Evolutionary conservation across 2,797 vertebrate species (phyloP), one percentile per base, ranked within the genome.

Genomic region (Sarcoramphus papa): DNA sequence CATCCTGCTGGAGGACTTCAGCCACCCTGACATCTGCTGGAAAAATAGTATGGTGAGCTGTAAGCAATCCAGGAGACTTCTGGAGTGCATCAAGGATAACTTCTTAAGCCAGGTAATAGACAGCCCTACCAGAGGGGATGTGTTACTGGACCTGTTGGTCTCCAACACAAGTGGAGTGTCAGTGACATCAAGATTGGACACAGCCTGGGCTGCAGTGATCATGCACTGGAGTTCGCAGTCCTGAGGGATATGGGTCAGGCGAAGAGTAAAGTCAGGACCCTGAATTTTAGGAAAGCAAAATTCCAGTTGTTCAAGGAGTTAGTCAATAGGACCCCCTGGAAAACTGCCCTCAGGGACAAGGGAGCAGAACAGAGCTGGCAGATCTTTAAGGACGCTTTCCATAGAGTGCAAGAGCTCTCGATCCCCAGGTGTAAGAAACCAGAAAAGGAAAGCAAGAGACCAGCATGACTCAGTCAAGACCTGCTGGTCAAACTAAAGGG

Each of bases 371-470:
- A 69, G 12, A 85, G 3, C 5, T 30, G 25, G 4, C 12, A 17
- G 12, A 18, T 19, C 28, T 53, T n/a, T n/a, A n/a, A n/a, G n/a
- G n/a, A n/a, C n/a, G n/a, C n/a, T n/a, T n/a, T n/a, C n/a, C n/a
- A n/a, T 53, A 56, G 9, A 56, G 3, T 1, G 6, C 10, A 69
- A 68, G 33, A 50, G 2, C 19, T 63, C 27, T 48, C 2, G 0
- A 3, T 37, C 8, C 0, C 0, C 35, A 45, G 2, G 4, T 48
- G 3, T 45, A 45, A 72, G 53, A 84, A 68, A 72, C 30, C 2
- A 40, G n/a, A 20, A 27, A 72, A 76, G 6, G 16, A 76, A 9
- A 7, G 17, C 40, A n/a, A 40, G 18, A 82, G 15, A n/a, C 9
- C 2, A 5, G 15, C 6, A 22, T 14, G 19, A 9, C 5, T 65